phyloP scores from a whole-genome alignment of 2,113 vertebrate genomes.

The Hylia prasina region DNA sequence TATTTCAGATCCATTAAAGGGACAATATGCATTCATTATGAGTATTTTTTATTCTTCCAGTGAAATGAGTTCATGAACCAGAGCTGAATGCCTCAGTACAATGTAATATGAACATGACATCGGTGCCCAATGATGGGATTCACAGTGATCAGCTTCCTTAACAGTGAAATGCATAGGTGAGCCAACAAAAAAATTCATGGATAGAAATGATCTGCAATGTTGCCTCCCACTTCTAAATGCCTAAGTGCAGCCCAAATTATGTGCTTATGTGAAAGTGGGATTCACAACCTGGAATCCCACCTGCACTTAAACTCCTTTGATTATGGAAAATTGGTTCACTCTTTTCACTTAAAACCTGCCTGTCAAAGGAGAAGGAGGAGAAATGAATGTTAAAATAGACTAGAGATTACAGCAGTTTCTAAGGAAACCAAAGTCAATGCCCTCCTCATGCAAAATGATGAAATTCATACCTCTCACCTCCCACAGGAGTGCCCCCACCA shows the following conservation, averaged over 20 bases:
- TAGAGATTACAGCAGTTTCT: slow-evolving; percentile 28
- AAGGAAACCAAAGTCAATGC: slow-evolving; percentile 30
- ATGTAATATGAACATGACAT: not conserved
- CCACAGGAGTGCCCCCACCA: not conserved
- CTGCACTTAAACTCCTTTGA: slow-evolving; percentile 1
- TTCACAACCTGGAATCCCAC: not conserved
- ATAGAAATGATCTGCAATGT: not conserved
- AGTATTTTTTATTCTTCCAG: not conserved
- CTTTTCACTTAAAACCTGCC: slow-evolving; percentile 6
- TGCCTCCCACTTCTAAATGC: not conserved
- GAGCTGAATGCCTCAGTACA: not conserved
- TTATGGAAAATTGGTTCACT: slow-evolving; percentile 1
- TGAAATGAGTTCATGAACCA: not conserved
- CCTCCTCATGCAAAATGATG: not conserved
- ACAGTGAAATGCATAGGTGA: not conserved
- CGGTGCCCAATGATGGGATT: not conserved
- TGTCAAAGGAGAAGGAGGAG: slow-evolving; percentile 17
- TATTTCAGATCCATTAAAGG: not conserved
- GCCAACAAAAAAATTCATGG: not conserved
- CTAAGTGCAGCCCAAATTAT: not conserved
- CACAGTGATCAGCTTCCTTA: not conserved
- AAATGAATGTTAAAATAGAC: not conserved
- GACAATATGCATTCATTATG: not conserved
- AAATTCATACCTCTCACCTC: not conserved
- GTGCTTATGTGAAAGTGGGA: not conserved